phyloP scores from a whole-genome alignment of 1,140 invertebrate genomes.

The Leptopilina clavipes region DNA sequence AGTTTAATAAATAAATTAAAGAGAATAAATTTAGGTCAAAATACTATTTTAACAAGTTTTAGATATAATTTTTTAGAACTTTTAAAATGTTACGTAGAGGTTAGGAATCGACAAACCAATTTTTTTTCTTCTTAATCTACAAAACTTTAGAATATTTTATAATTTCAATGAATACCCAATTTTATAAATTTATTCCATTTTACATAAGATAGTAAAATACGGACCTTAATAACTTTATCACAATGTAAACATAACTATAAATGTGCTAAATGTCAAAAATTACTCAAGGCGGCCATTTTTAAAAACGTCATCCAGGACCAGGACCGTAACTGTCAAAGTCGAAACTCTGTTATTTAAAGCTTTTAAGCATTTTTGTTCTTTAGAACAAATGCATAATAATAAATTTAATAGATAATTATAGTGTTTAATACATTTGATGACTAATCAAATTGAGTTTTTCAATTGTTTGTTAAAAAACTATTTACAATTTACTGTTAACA shows the following conservation, averaged over 20 bases:
- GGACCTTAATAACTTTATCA: conserved; percentile 3
- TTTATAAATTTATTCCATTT: not conserved
- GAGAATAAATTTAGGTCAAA: not conserved
- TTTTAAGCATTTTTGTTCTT: too few species aligned
- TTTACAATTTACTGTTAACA: too few species aligned
- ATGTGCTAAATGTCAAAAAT: conserved; percentile 19
- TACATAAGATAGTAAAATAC: not conserved
- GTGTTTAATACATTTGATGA: too few species aligned
- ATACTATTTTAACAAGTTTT: not conserved
- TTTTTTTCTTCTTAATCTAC: not conserved
- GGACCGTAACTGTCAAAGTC: too few species aligned
- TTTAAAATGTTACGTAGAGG: not conserved
- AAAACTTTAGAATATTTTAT: not conserved
- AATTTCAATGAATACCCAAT: too few species aligned
- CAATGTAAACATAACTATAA: not conserved
- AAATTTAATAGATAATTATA: too few species aligned
- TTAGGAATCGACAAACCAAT: not conserved
- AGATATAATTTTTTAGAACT: not conserved
- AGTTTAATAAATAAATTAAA: not conserved
- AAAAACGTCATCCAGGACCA: not conserved
- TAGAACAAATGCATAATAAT: too few species aligned
- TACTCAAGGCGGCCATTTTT: not conserved
- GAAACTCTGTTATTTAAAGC: too few species aligned
- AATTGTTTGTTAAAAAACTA: too few species aligned
- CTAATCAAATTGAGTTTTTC: too few species aligned